phyloP scores from a whole-genome alignment of 1,140 invertebrate species.

The Bombus impatiens region DNA sequence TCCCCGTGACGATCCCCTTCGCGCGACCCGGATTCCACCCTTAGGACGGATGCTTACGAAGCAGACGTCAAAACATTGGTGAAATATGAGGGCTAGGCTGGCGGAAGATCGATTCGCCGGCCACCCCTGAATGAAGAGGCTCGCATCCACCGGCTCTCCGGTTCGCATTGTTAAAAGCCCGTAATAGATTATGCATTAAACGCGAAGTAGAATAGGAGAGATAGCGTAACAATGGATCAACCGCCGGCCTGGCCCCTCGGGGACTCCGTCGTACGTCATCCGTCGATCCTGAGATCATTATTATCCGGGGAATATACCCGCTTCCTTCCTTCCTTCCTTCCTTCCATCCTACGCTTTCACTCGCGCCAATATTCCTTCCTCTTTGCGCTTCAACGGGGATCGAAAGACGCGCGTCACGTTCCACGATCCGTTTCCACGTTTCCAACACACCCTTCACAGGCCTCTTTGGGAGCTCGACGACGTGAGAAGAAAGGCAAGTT shows the following conservation, averaged over 20 bases:
- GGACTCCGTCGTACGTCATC: constrained; percentile 76
- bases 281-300: constrained; percentile 70
- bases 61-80: constrained; percentile 79
- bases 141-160: constrained; percentile 39
- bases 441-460: not conserved
- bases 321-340: not conserved
- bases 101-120: constrained; percentile 75
- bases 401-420: constrained; percentile 51
- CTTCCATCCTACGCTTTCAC: not conserved
- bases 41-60: constrained; percentile 71
- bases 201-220: constrained; percentile 73
- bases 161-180: constrained; percentile 79
- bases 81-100: constrained; percentile 77
- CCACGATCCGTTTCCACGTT: constrained; percentile 41
- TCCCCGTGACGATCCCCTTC: not conserved
- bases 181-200: constrained; percentile 83
- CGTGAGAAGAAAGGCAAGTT: constrained; percentile 18
- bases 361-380: not conserved
- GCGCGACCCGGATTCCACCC: constrained; percentile 54
- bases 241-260: constrained; percentile 69
- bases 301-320: constrained; percentile 54
- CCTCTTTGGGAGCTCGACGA: not conserved
- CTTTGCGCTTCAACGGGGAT: constrained; percentile 19
- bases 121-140: constrained; percentile 61
- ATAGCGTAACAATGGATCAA: constrained; percentile 78